Evolutionary conservation across 2,113 vertebrate species (phyloP).

Genomic region (Arothron firmamentum): DNA sequence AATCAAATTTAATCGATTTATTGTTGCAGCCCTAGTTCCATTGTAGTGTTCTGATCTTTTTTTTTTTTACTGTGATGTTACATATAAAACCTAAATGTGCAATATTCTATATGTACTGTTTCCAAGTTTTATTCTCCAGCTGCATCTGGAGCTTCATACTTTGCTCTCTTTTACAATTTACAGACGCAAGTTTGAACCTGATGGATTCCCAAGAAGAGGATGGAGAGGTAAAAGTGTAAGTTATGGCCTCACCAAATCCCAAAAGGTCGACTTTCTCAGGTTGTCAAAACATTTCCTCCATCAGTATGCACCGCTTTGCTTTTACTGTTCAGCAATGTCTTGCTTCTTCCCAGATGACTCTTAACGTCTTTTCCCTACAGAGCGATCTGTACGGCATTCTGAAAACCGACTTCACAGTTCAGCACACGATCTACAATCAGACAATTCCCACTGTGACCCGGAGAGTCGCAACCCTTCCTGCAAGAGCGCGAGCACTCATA

Average conservation of each 20-base stretch:
- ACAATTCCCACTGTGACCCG: constrained; percentile 62
- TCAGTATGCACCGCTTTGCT: constrained; percentile 13
- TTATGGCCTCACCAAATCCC: background rate
- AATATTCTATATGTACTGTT: too few species aligned
- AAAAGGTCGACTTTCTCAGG: constrained; percentile 16
- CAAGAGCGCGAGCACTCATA: constrained; percentile 28
- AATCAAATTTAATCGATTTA: too few species aligned
- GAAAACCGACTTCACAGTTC: constrained; percentile 66
- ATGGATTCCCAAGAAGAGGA: too few species aligned
- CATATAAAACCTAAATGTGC: too few species aligned
- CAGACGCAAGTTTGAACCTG: too few species aligned
- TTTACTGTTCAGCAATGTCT: constrained; percentile 30
- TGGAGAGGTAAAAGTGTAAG: too few species aligned
- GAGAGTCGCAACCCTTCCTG: constrained; percentile 30
- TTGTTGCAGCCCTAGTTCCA: too few species aligned
- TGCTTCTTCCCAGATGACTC: constrained; percentile 12
- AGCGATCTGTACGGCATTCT: constrained; percentile 47
- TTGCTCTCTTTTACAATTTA: too few species aligned
- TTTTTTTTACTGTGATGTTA: too few species aligned
- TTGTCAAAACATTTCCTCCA: constrained; percentile 27
- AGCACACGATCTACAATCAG: constrained; percentile 61
- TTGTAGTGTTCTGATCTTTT: too few species aligned
- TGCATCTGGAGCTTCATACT: too few species aligned
- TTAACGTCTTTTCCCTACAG: constrained; percentile 32
- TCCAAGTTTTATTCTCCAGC: too few species aligned